These are phyloP conservation scores for Coelopa frigida DNA, from an alignment of 1,140 invertebrate species.

Conservation along the genomic window DNA sequence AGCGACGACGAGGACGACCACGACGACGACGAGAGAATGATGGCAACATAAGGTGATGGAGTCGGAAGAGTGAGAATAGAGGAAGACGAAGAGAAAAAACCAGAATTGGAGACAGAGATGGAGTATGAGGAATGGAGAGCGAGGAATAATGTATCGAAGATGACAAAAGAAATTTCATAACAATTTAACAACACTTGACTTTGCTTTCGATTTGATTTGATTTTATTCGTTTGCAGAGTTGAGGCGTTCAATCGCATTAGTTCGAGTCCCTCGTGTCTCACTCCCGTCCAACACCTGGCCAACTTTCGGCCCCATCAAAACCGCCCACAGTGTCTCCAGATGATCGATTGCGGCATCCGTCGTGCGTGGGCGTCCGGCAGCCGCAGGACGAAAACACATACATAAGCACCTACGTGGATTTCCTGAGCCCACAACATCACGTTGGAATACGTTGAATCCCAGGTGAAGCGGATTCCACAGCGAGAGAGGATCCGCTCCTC, in stretches of 20 bases:
- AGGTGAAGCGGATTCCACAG: too few relatives aligned
- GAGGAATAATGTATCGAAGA: too few relatives aligned
- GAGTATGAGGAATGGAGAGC: neutral
- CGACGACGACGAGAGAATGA: neutral
- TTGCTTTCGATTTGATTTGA: constrained; percentile 7
- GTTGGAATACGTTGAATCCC: too few relatives aligned
- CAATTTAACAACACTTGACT: constrained; percentile 12
- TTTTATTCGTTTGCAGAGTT: neutral
- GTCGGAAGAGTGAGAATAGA: neutral
- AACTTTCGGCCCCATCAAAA: neutral
- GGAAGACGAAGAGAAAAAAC: neutral
- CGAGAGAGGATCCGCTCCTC: too few relatives aligned
- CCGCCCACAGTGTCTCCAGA: neutral
- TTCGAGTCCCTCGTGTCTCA: neutral
- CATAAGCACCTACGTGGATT: too few relatives aligned
- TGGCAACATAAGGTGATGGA: neutral
- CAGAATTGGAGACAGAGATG: neutral
- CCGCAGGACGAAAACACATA: too few relatives aligned
- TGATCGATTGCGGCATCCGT: neutral
- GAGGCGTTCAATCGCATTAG: neutral
- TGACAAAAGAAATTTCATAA: constrained; percentile 7
- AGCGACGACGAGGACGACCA: neutral
- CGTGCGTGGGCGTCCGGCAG: too few relatives aligned
- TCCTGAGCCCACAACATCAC: too few relatives aligned
- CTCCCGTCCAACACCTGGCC: neutral